Conservation (phyloP, 2,797 vertebrate genomes). For the Sphaeramia orbicularis region DNA sequence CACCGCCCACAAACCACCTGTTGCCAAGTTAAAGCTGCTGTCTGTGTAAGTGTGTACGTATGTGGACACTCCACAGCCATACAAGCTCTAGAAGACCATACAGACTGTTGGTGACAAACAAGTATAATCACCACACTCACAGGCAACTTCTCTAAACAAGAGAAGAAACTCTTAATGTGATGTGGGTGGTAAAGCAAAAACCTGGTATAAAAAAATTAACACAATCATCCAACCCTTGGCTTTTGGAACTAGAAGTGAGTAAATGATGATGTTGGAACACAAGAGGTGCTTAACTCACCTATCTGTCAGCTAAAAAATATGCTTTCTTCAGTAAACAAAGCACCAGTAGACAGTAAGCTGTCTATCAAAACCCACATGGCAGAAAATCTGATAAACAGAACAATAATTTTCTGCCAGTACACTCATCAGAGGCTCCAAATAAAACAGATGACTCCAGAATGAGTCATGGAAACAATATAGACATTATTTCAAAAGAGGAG, state of each 20-base stretch:
- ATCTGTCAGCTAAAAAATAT: too few relatives aligned
- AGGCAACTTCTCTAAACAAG: not conserved
- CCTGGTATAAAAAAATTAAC: not conserved
- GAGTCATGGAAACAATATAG: too few relatives aligned
- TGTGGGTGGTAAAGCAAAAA: constrained; percentile 17
- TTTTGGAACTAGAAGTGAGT: not conserved
- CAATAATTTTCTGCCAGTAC: too few relatives aligned
- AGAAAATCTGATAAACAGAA: too few relatives aligned
- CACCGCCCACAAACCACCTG: constrained; percentile 80
- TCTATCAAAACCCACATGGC: too few relatives aligned
- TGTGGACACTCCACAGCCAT: constrained; percentile 31
- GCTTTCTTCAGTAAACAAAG: too few relatives aligned
- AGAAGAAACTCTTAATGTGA: not conserved
- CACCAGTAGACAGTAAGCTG: too few relatives aligned
- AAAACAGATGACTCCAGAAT: too few relatives aligned
- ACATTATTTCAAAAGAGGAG: too few relatives aligned
- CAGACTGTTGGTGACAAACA: constrained; percentile 7
- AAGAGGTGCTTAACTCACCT: too few relatives aligned
- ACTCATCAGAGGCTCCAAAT: too few relatives aligned
- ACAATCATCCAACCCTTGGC: not conserved
- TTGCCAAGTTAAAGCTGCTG: constrained; percentile 59
- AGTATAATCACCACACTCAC: constrained; percentile 16
- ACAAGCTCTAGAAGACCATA: not conserved
- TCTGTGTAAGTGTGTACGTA: constrained; percentile 19
- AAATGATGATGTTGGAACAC: too few relatives aligned